Evolutionary conservation across 2,113 vertebrate genomes (phyloP).

Genomic region (Coturnix japonica): DNA sequence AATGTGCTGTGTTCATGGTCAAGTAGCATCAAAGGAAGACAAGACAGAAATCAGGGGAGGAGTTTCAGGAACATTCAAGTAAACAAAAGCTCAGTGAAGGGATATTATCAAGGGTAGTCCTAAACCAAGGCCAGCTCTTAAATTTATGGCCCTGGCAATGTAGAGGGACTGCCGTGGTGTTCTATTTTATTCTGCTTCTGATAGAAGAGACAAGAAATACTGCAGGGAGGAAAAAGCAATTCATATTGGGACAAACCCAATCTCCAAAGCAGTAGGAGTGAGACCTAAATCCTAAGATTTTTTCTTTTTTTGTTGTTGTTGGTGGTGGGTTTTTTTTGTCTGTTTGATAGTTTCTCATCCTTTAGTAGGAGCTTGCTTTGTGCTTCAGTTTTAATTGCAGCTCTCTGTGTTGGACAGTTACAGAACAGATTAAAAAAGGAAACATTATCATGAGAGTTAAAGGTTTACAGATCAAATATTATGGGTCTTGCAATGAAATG

Average conservation of each 20-base stretch:
- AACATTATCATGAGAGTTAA: neutral
- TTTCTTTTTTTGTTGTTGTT: neutral
- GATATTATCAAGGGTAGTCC: neutral
- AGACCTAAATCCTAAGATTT: neutral
- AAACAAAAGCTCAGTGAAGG: neutral
- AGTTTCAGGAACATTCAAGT: neutral
- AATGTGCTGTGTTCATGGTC: neutral
- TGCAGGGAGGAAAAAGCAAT: neutral
- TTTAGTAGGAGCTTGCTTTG: neutral
- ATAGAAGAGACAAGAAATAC: neutral
- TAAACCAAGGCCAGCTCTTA: neutral
- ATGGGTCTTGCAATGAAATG: neutral
- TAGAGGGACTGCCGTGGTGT: neutral
- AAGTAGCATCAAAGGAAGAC: neutral
- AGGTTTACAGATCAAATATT: neutral
- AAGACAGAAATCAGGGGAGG: neutral
- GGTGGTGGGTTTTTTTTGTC: neutral
- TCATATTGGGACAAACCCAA: neutral
- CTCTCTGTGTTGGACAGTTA: neutral
- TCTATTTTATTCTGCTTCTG: constrained; percentile 8
- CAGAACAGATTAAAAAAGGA: neutral
- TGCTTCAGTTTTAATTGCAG: neutral
- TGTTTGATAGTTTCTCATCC: neutral
- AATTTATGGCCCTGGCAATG: neutral
- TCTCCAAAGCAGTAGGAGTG: neutral